Evolutionary conservation across 2,113 vertebrate species (phyloP).

Genomic region (Daboia siamensis): DNA sequence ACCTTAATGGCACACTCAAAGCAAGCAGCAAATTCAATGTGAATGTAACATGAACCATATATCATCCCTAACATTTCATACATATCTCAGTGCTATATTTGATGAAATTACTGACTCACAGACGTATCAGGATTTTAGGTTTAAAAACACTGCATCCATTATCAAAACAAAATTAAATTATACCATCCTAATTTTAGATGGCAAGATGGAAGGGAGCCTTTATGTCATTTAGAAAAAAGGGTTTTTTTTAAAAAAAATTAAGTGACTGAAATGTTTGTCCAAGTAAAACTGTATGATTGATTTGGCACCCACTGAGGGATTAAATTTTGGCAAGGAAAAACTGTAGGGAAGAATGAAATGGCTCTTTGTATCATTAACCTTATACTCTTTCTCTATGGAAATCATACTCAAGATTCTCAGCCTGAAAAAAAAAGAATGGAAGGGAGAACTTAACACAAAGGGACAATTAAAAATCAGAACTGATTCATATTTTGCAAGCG

Average conservation of each 20-base stretch:
- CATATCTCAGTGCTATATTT: not conserved
- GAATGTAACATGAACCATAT: not conserved
- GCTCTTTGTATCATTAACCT: constrained; percentile 49
- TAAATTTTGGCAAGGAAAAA: constrained; percentile 51
- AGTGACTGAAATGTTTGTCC: constrained; percentile 39
- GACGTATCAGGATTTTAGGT: not conserved
- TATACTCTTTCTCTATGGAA: constrained; percentile 35
- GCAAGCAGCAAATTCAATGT: not conserved
- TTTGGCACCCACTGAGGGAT: constrained; percentile 50
- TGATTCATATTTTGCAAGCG: constrained; percentile 52
- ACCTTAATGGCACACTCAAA: not conserved
- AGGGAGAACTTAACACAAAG: constrained; percentile 60
- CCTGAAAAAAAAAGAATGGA: constrained; percentile 52
- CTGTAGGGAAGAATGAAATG: constrained; percentile 27
- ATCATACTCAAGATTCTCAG: constrained; percentile 55
- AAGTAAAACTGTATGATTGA: constrained; percentile 48
- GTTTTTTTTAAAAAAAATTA: constrained; percentile 26
- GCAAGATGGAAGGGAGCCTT: constrained; percentile 4
- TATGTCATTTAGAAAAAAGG: constrained; percentile 34
- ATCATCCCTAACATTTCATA: constrained; percentile 6
- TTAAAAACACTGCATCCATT: constrained; percentile 9
- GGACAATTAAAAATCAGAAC: constrained; percentile 58
- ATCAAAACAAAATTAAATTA: not conserved
- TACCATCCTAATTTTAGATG: constrained; percentile 24
- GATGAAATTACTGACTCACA: not conserved